These are phyloP conservation scores for Microcebus griseorufus DNA, from an alignment of 2,113 vertebrate species.

Conservation along the genomic window DNA sequence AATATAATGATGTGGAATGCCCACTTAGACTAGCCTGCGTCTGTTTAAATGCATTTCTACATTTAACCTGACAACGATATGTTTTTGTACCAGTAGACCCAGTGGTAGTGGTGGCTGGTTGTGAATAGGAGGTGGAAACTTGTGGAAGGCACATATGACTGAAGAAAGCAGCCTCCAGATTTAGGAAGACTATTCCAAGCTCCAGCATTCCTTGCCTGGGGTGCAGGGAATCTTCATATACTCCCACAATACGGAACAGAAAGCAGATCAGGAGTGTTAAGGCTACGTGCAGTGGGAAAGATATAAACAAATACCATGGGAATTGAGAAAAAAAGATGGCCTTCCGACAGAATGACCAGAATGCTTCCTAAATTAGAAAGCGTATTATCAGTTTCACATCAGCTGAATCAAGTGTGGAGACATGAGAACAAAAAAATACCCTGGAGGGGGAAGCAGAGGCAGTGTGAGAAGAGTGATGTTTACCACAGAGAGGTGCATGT, in stretches of 20 bases:
- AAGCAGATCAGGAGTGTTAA: neutral
- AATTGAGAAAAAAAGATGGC: neutral
- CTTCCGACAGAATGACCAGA: neutral
- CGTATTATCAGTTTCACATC: neutral
- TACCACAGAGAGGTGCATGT: fast-evolving
- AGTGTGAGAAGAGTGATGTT: neutral
- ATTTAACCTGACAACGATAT: neutral
- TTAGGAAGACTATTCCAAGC: neutral
- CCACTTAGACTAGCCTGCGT: neutral
- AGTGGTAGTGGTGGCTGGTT: neutral
- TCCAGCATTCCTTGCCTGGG: neutral
- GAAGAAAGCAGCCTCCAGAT: neutral
- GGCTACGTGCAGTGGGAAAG: neutral
- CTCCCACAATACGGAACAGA: neutral
- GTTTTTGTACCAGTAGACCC: neutral
- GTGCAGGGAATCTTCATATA: neutral
- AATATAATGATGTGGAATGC: neutral
- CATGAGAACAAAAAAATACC: neutral
- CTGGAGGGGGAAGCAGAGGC: neutral
- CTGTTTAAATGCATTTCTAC: neutral
- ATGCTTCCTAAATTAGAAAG: neutral
- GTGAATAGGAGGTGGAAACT: neutral
- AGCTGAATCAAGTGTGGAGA: neutral
- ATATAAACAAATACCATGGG: neutral
- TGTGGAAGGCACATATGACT: neutral